Evolutionary conservation across 2,113 vertebrate genomes (phyloP).

Genomic region (Silurus glanis): DNA sequence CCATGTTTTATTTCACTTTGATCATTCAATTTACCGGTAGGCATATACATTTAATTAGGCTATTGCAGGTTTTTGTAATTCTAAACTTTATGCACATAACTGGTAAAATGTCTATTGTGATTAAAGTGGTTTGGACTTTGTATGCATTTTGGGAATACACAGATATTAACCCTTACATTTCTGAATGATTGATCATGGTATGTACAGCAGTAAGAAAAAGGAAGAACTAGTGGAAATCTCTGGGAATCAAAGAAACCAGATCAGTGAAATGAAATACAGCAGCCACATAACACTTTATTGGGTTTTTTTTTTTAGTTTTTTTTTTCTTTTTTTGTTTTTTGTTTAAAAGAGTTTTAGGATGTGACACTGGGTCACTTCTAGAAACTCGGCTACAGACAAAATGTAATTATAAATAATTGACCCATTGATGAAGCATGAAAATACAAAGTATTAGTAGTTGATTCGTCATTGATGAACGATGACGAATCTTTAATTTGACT

Average conservation of each 20-base stretch:
- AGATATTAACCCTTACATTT: neutral
- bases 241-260: neutral
- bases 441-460: neutral
- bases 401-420: neutral
- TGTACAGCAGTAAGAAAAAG: neutral
- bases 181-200: constrained; percentile 28
- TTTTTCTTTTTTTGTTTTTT: neutral
- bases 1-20: constrained; percentile 19
- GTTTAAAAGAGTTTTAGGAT: neutral
- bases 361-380: neutral
- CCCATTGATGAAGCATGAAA: neutral
- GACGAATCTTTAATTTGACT: too few species aligned
- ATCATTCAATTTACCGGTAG: neutral
- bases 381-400: neutral
- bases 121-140: constrained; percentile 10
- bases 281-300: neutral
- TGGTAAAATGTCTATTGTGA: constrained; percentile 5
- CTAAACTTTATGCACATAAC: neutral
- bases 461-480: too few species aligned
- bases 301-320: neutral
- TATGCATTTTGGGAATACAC: neutral
- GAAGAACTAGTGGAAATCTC: neutral
- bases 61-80: constrained; percentile 28
- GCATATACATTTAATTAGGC: constrained; percentile 9
- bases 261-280: neutral